These are phyloP conservation scores for Campylomormyrus numenius DNA, from an alignment of 2,113 vertebrate genomes.

Conservation along the genomic window DNA sequence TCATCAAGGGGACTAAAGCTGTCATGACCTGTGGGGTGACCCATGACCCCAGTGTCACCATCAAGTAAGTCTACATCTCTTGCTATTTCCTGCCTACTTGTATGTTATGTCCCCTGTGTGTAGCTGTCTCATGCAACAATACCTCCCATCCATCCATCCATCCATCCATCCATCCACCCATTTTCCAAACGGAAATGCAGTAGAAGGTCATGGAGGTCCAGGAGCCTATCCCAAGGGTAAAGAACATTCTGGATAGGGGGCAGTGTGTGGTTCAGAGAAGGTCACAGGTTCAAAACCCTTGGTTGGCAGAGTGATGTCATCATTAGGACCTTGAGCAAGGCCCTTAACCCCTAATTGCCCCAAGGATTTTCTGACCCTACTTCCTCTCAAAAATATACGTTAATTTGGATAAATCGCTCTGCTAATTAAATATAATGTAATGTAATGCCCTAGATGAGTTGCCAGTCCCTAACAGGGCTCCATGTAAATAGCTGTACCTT, in stretches of 20 bases:
- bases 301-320: not conserved
- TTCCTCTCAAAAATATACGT: not conserved
- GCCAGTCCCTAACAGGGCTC: not conserved
- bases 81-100: not conserved
- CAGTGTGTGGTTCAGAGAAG: not conserved
- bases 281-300: not conserved
- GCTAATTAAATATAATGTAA: not conserved
- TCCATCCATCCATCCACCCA: not conserved
- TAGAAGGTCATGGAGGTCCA: not conserved
- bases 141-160: not conserved
- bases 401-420: not conserved
- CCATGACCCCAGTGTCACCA: conserved; percentile 80
- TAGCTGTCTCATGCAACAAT: not conserved
- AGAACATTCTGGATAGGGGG: not conserved
- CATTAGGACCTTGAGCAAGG: not conserved
- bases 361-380: not conserved
- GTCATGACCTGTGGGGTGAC: conserved; percentile 87
- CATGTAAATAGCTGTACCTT: not conserved
- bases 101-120: not conserved
- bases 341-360: not conserved
- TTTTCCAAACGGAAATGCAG: not conserved
- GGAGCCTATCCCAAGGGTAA: not conserved
- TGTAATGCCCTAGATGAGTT: not conserved
- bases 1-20: conserved; percentile 96
- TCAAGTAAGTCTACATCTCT: conserved; percentile 64